Base-by-base conservation (phyloP, 92 coral and sea anemone species). In the Actinernus sp. region DNA sequence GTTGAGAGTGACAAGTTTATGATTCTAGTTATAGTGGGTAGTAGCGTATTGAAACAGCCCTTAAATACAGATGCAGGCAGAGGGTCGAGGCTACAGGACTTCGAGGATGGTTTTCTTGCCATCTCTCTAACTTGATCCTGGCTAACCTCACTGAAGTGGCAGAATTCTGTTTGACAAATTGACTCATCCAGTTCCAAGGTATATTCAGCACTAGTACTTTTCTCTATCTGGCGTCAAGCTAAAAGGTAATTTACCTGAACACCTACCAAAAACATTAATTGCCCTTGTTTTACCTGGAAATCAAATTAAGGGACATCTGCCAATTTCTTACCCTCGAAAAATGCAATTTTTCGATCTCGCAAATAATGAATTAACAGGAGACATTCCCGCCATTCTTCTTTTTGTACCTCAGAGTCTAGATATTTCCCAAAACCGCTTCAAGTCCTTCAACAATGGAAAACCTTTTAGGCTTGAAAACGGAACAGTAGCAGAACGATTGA, bases 171-270 rank as follows among this genome's bases (percentile, higher is more conserved):
- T n/a, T n/a, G n/a, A n/a, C n/a, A n/a, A n/a, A n/a, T n/a, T n/a
- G n/a, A n/a, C n/a, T n/a, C n/a, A n/a, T n/a, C n/a, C n/a, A n/a
- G n/a, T n/a, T n/a, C n/a, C n/a, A n/a, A n/a, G n/a, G n/a, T n/a
- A n/a, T n/a, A n/a, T n/a, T n/a, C n/a, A n/a, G n/a, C n/a, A n/a
- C n/a, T n/a, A n/a, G n/a, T n/a, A n/a, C n/a, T n/a, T n/a, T n/a
- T n/a, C n/a, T n/a, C n/a, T 79, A 50, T 85, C 83, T 8, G 63
- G 66, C 24, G 72, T 78, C 19, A 61, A 55, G 11, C n/a, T 88
- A 14, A 53, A 30, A 11, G 94, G 90, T 47, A 30, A 25, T 8
- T 10, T 88, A 21, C 83, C 90, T 6, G 13, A 17, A 13, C 29
- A 26, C 3, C 46, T 73, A 41, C 61, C 90, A 60, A 11, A 29